phyloP scores from a whole-genome alignment of 2,888 invertebrate genomes.

The Schizotus pectinicornis region DNA sequence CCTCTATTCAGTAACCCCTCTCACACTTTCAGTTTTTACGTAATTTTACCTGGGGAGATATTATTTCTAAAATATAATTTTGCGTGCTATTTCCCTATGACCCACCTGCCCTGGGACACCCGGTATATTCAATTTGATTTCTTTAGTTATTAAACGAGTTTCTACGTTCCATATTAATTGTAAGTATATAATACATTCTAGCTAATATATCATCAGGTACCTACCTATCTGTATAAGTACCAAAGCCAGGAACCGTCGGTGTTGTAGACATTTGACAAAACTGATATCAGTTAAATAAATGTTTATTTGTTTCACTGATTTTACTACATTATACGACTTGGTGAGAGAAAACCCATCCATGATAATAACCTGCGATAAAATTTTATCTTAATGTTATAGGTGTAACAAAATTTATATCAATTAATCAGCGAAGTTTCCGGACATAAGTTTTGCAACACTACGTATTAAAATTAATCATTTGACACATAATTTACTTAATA shows the following conservation, averaged over 20 bases:
- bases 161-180: no score
- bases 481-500: not conserved
- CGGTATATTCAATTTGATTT: slow-evolving; percentile 11
- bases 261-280: slow-evolving; percentile 29
- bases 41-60: no score
- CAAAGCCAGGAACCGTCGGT: slow-evolving; percentile 15
- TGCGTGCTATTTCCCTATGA: no score
- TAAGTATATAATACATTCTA: slow-evolving; percentile 9
- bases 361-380: not conserved
- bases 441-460: not conserved
- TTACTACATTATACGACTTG: slow-evolving; percentile 20
- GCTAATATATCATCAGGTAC: slow-evolving; percentile 10
- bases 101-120: no score
- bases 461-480: not conserved
- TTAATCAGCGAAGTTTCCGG: no score
- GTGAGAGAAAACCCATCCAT: not conserved
- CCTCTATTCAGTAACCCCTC: no score
- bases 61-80: no score
- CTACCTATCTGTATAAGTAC: slow-evolving; percentile 12
- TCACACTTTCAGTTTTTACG: no score
- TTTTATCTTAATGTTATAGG: not conserved
- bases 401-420: not conserved
- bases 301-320: slow-evolving; percentile 31
- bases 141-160: not conserved
- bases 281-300: slow-evolving; percentile 32